Conservation (phyloP, 1,140 invertebrate genomes). For the Drosophila lowei region DNA sequence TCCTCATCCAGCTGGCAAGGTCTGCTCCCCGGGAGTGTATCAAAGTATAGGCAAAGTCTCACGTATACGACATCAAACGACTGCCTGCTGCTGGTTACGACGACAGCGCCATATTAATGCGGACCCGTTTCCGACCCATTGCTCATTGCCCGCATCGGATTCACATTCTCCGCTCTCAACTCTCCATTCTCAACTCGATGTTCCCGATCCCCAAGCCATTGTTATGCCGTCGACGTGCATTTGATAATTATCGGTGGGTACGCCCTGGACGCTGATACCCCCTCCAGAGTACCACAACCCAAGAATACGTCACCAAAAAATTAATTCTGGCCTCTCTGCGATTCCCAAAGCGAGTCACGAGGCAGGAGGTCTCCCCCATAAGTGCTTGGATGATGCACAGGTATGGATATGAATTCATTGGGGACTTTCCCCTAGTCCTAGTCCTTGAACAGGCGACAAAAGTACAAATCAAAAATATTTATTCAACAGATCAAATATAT, state of each 20-base stretch:
- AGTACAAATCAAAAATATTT: too few species aligned
- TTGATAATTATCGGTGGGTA: slow-evolving; percentile 14
- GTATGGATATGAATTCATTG: too few species aligned
- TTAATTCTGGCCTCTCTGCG: neutral
- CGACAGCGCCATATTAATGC: slow-evolving; percentile 42
- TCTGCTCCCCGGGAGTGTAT: slow-evolving; percentile 9
- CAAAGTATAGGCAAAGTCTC: neutral
- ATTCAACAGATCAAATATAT: too few species aligned
- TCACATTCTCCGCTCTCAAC: slow-evolving; percentile 3
- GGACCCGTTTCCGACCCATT: slow-evolving; percentile 10
- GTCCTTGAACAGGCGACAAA: too few species aligned
- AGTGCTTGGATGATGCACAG: neutral
- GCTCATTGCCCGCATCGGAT: slow-evolving; percentile 1
- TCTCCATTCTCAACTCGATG: neutral
- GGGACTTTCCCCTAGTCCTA: too few species aligned
- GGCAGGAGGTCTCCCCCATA: neutral
- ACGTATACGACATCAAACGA: slow-evolving; percentile 29
- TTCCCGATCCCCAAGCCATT: slow-evolving; percentile 17
- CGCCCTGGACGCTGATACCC: neutral
- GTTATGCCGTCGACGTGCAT: slow-evolving; percentile 27
- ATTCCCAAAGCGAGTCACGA: slow-evolving; percentile 26
- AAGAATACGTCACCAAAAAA: slow-evolving; percentile 18
- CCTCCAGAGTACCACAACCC: neutral
- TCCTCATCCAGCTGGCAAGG: neutral
- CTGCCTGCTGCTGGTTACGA: slow-evolving; percentile 30